These are phyloP conservation scores for Drosophila pseudoobscura DNA, from an alignment of 1,140 invertebrate species.

Conservation along the genomic window DNA sequence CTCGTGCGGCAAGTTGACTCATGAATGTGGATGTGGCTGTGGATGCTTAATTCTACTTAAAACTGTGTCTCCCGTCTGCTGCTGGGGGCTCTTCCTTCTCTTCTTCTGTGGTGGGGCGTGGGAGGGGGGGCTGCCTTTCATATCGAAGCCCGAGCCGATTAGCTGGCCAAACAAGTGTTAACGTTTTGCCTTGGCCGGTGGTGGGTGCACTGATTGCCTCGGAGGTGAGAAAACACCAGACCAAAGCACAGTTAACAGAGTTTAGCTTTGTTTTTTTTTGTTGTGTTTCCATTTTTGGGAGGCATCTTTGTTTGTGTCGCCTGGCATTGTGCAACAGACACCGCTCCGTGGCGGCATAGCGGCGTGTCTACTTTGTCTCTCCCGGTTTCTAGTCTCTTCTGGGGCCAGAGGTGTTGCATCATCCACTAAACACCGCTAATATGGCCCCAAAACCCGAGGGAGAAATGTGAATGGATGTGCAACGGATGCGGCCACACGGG, in stretches of 20 bases:
- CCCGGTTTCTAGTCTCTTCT: conserved; percentile 3
- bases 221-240: conserved; percentile 59
- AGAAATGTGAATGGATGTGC: no score
- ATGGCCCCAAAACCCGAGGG: neutral
- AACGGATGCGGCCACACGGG: no score
- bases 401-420: conserved; percentile 41
- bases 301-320: conserved; percentile 65
- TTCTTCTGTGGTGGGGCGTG: no score
- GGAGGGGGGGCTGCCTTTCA: conserved; percentile 37
- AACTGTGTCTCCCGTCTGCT: conserved; percentile 16
- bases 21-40: conserved; percentile 65
- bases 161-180: conserved; percentile 77
- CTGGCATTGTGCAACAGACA: conserved; percentile 58
- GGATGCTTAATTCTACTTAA: conserved; percentile 79
- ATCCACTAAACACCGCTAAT: conserved; percentile 25
- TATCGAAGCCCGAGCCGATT: conserved; percentile 63
- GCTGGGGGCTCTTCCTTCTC: conserved; percentile 20
- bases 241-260: conserved; percentile 34
- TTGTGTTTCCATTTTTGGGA: conserved; percentile 69
- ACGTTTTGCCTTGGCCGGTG: conserved; percentile 42
- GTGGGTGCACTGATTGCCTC: conserved; percentile 68
- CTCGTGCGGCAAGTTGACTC: conserved; percentile 67
- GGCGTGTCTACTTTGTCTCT: conserved; percentile 17
- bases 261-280: conserved; percentile 6
- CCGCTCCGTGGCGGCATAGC: neutral